A percentile compares a stretch with the other conserved stretches of the same genome.
Conservation (phyloP, 2,888 invertebrate species). For the Marasmarcha lunaedactyla region DNA sequence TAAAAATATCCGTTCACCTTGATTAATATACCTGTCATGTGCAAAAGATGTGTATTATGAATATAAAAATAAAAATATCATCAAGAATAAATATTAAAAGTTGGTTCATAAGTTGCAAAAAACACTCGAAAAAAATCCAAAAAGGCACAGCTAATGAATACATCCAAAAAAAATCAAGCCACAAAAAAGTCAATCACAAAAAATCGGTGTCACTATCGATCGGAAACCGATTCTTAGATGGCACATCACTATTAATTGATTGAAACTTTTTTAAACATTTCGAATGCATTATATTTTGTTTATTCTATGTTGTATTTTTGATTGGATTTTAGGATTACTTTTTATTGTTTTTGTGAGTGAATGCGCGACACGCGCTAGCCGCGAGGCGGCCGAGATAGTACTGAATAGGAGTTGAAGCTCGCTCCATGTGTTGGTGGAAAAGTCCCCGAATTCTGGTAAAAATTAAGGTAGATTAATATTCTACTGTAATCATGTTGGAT, state of each 20-base stretch:
- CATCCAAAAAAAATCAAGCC: conserved; percentile 25
- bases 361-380: conserved; percentile 44
- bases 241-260: not conserved
- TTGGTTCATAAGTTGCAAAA: too few species aligned
- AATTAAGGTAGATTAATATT: not conserved
- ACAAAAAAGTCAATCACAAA: conserved; percentile 46
- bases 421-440: conserved; percentile 19
- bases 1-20: too few species aligned
- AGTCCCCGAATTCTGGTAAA: conserved; percentile 13
- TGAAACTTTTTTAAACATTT: too few species aligned
- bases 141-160: conserved; percentile 19
- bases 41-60: too few species aligned
- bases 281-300: not conserved
- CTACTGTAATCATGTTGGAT: too few species aligned
- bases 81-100: too few species aligned
- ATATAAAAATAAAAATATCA: too few species aligned
- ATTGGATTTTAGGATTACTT: conserved; percentile 9
- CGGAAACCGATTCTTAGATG: not conserved
- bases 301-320: conserved; percentile 4
- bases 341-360: conserved; percentile 6
- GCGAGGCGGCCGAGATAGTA: conserved; percentile 44
- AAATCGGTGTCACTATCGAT: not conserved
- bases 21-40: too few species aligned
- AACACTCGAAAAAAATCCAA: conserved; percentile 5
- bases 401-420: conserved; percentile 29